Evolutionary conservation across 2,888 invertebrate genomes (phyloP).

Genomic region (Monopis laevigella): DNA sequence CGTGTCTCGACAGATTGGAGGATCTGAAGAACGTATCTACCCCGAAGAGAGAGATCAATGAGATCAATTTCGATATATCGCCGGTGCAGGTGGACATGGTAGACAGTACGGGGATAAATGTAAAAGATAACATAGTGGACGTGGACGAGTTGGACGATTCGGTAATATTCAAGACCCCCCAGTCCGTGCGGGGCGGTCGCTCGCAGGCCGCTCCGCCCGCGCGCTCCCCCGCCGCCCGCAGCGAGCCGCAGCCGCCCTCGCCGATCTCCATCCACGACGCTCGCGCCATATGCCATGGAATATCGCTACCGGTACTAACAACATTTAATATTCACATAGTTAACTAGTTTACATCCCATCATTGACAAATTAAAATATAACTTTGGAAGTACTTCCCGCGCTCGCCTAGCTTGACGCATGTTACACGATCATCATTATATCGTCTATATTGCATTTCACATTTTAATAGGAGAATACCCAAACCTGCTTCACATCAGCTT

Average conservation of each 20-base stretch:
- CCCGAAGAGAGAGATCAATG: slow-evolving; percentile 42
- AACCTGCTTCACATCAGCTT: no score
- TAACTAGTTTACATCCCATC: no score
- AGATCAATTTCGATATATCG: slow-evolving; percentile 50
- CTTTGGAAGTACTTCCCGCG: no score
- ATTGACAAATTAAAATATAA: no score
- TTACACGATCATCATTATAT: no score
- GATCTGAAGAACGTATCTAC: slow-evolving; percentile 42
- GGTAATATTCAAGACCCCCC: slow-evolving; percentile 50
- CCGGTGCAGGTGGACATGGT: slow-evolving; percentile 58
- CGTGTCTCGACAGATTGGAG: slow-evolving; percentile 36
- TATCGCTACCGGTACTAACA: slow-evolving; percentile 70
- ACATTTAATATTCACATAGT: slow-evolving; percentile 59
- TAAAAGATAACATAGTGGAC: slow-evolving; percentile 32
- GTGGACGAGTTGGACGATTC: slow-evolving; percentile 53
- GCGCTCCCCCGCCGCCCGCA: slow-evolving; percentile 35
- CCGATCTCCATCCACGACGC: slow-evolving; percentile 52
- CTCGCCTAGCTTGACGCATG: no score
- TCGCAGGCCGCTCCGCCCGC: slow-evolving; percentile 28
- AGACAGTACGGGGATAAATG: slow-evolving; percentile 40
- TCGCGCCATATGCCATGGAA: slow-evolving; percentile 63
- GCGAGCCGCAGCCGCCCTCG: slow-evolving; percentile 47
- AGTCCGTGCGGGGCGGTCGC: slow-evolving; percentile 40
- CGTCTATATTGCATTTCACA: no score
- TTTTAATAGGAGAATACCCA: no score